phyloP scores from a whole-genome alignment of 2,113 vertebrate species.

The Caretta caretta region DNA sequence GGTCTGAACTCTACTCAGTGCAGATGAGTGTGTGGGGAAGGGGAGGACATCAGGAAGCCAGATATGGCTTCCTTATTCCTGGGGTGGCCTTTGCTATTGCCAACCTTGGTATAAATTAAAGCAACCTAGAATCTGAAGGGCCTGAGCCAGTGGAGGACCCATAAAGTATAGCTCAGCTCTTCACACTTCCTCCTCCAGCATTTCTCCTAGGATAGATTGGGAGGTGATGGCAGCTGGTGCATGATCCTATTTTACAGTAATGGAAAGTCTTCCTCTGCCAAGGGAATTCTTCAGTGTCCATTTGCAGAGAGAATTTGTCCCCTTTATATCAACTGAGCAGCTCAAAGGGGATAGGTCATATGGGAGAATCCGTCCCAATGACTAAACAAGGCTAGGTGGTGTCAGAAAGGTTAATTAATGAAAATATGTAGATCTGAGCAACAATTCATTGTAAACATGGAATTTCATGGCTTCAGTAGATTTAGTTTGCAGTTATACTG shows the following conservation, averaged over 20 bases:
- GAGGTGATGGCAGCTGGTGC: not conserved
- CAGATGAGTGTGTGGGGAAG: not conserved
- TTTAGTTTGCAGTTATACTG: not conserved
- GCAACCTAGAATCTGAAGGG: not conserved
- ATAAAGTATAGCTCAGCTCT: not conserved
- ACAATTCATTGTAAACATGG: not conserved
- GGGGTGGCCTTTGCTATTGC: not conserved
- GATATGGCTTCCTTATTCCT: not conserved
- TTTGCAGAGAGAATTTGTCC: not conserved
- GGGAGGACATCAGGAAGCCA: not conserved
- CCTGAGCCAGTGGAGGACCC: not conserved
- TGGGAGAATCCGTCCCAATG: not conserved
- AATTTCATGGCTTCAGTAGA: not conserved
- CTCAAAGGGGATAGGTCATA: not conserved
- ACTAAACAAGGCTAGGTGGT: not conserved
- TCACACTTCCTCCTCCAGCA: not conserved
- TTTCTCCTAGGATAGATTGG: not conserved
- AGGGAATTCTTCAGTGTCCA: not conserved
- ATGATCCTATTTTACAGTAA: not conserved
- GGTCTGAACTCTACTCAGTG: not conserved
- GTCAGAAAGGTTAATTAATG: not conserved
- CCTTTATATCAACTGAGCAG: not conserved
- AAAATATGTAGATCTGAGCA: not conserved
- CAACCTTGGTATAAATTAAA: not conserved
- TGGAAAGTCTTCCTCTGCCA: not conserved